phyloP scores from a whole-genome alignment of 2,888 invertebrate species.

The Conistra vaccinii region DNA sequence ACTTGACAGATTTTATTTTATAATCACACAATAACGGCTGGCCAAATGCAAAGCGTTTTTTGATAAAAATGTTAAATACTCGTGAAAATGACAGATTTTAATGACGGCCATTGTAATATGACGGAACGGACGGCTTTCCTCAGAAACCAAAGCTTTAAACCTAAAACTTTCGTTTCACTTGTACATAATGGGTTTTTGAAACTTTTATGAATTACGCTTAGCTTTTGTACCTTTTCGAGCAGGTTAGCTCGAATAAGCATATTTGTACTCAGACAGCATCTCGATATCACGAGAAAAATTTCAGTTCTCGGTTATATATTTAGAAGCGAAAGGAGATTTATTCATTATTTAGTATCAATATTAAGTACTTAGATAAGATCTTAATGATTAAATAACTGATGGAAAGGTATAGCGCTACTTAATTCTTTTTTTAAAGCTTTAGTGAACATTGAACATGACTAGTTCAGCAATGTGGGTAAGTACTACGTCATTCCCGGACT shows the following conservation, averaged over 20 bases:
- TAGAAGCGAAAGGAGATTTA: background rate
- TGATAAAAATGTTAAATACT: background rate
- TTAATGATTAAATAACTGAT: background rate
- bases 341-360: constrained; percentile 7
- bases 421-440: background rate
- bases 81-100: background rate
- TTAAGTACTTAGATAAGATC: too few relatives aligned
- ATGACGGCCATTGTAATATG: background rate
- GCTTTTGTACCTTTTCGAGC: background rate
- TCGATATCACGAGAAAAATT: background rate
- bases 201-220: background rate
- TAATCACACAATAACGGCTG: background rate
- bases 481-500: constrained; percentile 2
- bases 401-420: background rate
- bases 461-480: too few relatives aligned
- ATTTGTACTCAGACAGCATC: background rate
- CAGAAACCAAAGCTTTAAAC: background rate
- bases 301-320: background rate
- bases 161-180: background rate
- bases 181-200: background rate
- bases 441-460: background rate
- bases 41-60: background rate
- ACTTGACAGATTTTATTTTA: too few relatives aligned
- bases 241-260: background rate
- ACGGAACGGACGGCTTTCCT: background rate